Base-by-base conservation (phyloP, 2,797 vertebrate genomes). In the Syngnathus rostellatus region DNA sequence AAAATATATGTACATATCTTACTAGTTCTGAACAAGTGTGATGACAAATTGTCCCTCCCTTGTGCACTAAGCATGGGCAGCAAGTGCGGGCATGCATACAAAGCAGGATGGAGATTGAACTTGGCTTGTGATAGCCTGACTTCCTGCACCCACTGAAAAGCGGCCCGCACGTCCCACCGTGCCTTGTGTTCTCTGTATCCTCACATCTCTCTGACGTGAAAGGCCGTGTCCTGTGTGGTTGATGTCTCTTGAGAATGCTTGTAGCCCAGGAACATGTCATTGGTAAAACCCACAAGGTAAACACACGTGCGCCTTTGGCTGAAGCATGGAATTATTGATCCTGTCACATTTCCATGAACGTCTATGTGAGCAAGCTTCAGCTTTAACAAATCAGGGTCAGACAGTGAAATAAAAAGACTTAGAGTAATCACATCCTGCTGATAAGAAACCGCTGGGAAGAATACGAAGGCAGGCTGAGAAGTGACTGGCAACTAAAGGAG, bases 21-120 rank as follows among this genome's bases (percentile, higher is more conserved):
- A 80, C 69, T 86, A 85, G 82, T 84, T 86, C 58, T n/a, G 75
- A 82, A 84, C 80, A 73, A 82, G 80, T 81, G 23, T 76, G 77
- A 77, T 85, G 84, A 86, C 83, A 87, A 84, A 88, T 86, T 74
- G 80, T 72, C 73, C 73, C 79, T 85, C 68, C 78, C 72, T 74
- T 72, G 73, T 77, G 80, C 85, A 75, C 81, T 68, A 81, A 64
- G 77, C 82, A 72, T 82, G 76, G 81, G 78, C 72, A 8, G 69
- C 2, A 69, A 79, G 79, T 63, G 41, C 63, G 70, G 78, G 73
- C 83, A 78, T 76, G 89, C 83, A 88, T 89, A 85, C 83, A 79
- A 86, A 89, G 79, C 68, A 87, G 84, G 76, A 67, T 63, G 76
- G 72, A 81, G 78, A 76, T 83, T 87, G 81, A 80, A 79, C 77